Base-by-base conservation (phyloP, 2,888 invertebrate species). In the Pogonocherus hispidulus region DNA sequence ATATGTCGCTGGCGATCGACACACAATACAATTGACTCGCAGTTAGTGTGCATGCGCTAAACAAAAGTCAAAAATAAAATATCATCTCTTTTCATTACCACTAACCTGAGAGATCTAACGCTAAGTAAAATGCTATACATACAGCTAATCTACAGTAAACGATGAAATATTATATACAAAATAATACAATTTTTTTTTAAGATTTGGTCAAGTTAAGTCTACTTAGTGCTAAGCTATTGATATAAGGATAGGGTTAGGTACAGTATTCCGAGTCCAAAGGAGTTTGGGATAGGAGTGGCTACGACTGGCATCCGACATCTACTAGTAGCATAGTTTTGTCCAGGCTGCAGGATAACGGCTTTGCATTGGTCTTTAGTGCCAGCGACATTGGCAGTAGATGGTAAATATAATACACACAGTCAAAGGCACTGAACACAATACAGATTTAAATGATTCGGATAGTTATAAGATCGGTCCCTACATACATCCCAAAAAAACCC, bases 51-150 rank as follows among this genome's bases (percentile, higher is more conserved):
- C 84, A 84, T 85, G 84, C 84, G 82, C 79, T 80, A 79, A 79
- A 83, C 73, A 81, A 80, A 27, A 72, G 77, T 81, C 71, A 76
- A 80, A 79, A 79, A 81, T 78, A 82, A 82, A 81, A 80, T 81
- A 78, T 82, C 76, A 66, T 74, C 68, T 82, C 75, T 81, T 77
- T 83, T 82, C 82, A 84, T 80, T 83, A 82, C 83, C 83, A 85
- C 83, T 84, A 84, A 84, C 83, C 84, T 84, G 83, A 82, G 82
- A 83, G 79, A 79, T 83, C 84, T 84, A 85, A 82, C 79, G 84
- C 86, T 86, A 85, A 84, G 66, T 76, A 86, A 85, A 81, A 84
- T 86, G 86, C 86, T 86, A 86, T 86, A 84, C 85, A 86, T 86
- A 86, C 84, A 85, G 82, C 86, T 86, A 86, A 78, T 81, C 85